Conservation (phyloP, 2,888 invertebrate species). For the Cheilosia impressa region DNA sequence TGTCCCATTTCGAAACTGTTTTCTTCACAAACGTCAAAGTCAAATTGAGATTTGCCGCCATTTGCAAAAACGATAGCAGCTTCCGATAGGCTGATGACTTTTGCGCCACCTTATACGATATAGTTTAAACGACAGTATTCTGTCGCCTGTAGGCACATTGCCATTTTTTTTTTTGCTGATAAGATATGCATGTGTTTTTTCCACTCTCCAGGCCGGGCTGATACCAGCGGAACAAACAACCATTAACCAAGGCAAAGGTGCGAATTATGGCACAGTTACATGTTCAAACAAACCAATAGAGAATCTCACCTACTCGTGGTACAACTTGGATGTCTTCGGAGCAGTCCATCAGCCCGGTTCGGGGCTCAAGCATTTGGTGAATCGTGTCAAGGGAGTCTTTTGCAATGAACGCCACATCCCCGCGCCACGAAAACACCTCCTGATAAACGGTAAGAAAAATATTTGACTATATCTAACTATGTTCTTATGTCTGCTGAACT, state of each 20-base stretch:
- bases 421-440: conserved; percentile 87
- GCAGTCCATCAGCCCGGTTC: conserved; percentile 85
- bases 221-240: conserved; percentile 78
- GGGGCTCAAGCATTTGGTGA: conserved; percentile 83
- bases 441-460: conserved; percentile 87
- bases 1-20: too few relatives aligned
- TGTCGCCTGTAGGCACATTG: neutral
- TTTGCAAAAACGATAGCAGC: too few relatives aligned
- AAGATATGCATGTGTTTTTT: neutral
- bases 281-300: conserved; percentile 75
- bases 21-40: too few relatives aligned
- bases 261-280: conserved; percentile 81
- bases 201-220: conserved; percentile 17
- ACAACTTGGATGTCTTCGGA: conserved; percentile 90
- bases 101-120: too few relatives aligned
- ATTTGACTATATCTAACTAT: too few relatives aligned
- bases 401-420: conserved; percentile 82
- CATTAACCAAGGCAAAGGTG: conserved; percentile 78
- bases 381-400: conserved; percentile 84
- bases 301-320: conserved; percentile 90
- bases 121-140: too few relatives aligned
- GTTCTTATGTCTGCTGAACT: neutral
- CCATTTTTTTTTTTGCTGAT: too few relatives aligned
- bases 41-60: too few relatives aligned
- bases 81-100: too few relatives aligned